These are phyloP conservation scores for Petrophora chlorosata DNA, from an alignment of 2,888 invertebrate genomes.

Conservation along the genomic window DNA sequence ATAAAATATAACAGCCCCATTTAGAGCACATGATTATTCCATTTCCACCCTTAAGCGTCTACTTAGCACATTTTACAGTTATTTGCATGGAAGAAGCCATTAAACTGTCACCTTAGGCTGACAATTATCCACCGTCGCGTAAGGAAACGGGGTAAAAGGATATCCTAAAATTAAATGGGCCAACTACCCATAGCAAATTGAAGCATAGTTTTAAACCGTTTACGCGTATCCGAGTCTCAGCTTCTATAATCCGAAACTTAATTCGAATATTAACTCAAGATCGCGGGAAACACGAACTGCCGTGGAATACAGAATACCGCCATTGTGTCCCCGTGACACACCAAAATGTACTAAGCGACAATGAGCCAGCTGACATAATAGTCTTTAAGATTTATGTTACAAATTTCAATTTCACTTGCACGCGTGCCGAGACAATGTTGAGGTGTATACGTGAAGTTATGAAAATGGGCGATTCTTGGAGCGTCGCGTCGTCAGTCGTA, in stretches of 20 bases:
- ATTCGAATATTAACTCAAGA: slow-evolving; percentile 66
- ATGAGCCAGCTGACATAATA: slow-evolving; percentile 36
- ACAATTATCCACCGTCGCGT: slow-evolving; percentile 5
- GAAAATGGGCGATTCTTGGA: slow-evolving; percentile 47
- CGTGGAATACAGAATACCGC: slow-evolving; percentile 62
- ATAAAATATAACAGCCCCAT: background rate
- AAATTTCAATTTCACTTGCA: slow-evolving; percentile 46
- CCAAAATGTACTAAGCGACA: slow-evolving; percentile 37
- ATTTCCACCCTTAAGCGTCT: slow-evolving; percentile 13
- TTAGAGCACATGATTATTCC: slow-evolving; percentile 1
- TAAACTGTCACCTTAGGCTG: slow-evolving; percentile 11
- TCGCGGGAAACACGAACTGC: slow-evolving; percentile 65
- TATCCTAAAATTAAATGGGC: slow-evolving; percentile 24
- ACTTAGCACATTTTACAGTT: slow-evolving; percentile 13
- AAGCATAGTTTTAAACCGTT: slow-evolving; percentile 44
- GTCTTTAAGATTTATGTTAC: slow-evolving; percentile 37
- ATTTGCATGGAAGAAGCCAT: slow-evolving; percentile 12
- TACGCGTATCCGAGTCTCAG: slow-evolving; percentile 27
- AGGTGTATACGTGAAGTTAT: slow-evolving; percentile 50
- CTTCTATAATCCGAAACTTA: slow-evolving; percentile 56
- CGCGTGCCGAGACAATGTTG: slow-evolving; percentile 12
- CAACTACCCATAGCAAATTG: slow-evolving; percentile 31
- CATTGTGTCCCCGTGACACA: slow-evolving; percentile 48
- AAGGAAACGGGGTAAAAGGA: slow-evolving; percentile 7
- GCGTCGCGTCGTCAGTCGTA: slow-evolving; percentile 31